Base-by-base conservation (phyloP, 1,140 invertebrate genomes). In the Sesamia nonagrioides region DNA sequence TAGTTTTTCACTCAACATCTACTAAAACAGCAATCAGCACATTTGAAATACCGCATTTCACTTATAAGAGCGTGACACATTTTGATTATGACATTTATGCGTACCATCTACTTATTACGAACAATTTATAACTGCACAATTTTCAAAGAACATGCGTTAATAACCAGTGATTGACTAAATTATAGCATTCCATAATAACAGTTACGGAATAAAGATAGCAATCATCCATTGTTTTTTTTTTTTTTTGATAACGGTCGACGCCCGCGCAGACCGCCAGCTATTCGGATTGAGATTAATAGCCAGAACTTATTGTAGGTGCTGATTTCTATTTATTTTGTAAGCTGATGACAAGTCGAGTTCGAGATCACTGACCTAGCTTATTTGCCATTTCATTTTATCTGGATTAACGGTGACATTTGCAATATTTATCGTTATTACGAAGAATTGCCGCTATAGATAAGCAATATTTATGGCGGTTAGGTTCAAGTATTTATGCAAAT, bases 241-340 rank as follows among this genome's bases (percentile, higher is more conserved):
- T 69, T 69, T 33, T 21, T 60, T 33, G 35, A 72, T 72, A 72
- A 82, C 78, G 81, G 81, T 77, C 37, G 81, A 74, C 78, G 81
- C 78, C 77, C 52, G 77, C 74, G 81, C 77, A 60, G 66, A 37
- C 66, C 45, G 9, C 4, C 66, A 11, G 33, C 71, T 71, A 79
- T 66, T 40, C 15, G 60, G 42, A 42, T 45, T 35, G 18, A 76
- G 54, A 82, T 80, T 66, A 74, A 82, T 63, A 73, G 45, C 71
- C 50, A 72, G 68, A 21, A 77, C 63, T 74, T 50, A 54, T 66
- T 66, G n/a, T 74, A 52, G 42, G 56, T 68, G 35, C 9, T 72
- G 71, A 76, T 80, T 80, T 80, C 73, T 76, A 80, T 77, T 77
- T 71, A 77, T 76, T 80, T 77, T 80, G 17, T 66, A 76, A 75